Evolutionary conservation across 2,888 invertebrate species (phyloP), one percentile per base, ranked within the genome.

Genomic region (Macrosoma leucophasiata): DNA sequence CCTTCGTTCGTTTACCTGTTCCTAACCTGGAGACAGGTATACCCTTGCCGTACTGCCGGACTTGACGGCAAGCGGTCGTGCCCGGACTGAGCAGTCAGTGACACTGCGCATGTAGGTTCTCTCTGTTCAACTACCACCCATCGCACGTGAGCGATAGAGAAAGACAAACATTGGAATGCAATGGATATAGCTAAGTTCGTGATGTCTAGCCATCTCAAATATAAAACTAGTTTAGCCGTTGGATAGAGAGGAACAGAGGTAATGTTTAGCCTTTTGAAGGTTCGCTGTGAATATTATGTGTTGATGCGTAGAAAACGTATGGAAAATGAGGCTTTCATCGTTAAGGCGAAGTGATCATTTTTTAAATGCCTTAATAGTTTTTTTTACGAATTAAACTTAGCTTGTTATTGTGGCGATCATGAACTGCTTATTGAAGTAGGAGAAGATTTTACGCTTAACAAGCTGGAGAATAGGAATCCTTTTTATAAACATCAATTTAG

Each of bases 31-130:
- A 36, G 41, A 37, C 43, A 42, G 42, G 31, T 36, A 37, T 34
- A 42, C 41, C 30, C 37, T 33, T 23, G 34, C 36, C 29, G 45
- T 44, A 50, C 47, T 39, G 43, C 49, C 55, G 44, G 46, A 57
- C 51, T 56, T 39, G 41, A 42, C 50, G 31, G 52, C 62, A 56
- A n/a, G 49, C 58, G 62, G 65, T 69, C 62, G 64, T 52, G 50
- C 67, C 44, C 53, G 55, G 52, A 77, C 77, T 77, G 72, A 75
- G 47, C 67, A 63, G 82, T 82, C 82, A 82, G 61, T 81, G 82
- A 79, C 81, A 79, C 72, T 78, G 77, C 73, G 74, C 75, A 71
- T 42, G 56, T 62, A 50, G 41, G 45, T 48, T 58, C 48, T 73
- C 76, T 62, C 69, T 57, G 40, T 82, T 71, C 48, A 42, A 48